These are phyloP conservation scores for Drosophila paramelanica DNA, from an alignment of 2,888 invertebrate genomes.

Conservation along the genomic window DNA sequence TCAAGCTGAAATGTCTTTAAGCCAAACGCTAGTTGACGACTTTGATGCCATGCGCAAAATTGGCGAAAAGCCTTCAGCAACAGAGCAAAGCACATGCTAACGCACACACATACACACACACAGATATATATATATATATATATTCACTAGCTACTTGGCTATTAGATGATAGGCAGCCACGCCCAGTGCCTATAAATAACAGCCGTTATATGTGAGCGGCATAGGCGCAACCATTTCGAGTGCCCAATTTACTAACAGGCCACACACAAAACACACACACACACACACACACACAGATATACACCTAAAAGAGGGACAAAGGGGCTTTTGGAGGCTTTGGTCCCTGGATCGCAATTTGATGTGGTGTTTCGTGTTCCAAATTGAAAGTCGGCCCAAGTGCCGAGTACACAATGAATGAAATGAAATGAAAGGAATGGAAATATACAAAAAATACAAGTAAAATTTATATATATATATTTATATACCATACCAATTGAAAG, in stretches of 20 bases:
- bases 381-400: constrained; percentile 55
- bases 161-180: constrained; percentile 41
- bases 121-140: not conserved
- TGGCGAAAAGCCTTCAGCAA: constrained; percentile 22
- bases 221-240: constrained; percentile 20
- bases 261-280: constrained; percentile 8
- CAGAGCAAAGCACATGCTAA: constrained; percentile 4
- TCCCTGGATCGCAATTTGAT: constrained; percentile 51
- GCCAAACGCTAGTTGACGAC: constrained; percentile 56
- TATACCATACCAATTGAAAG: constrained; percentile 58
- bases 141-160: constrained; percentile 23
- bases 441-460: not conserved
- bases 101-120: constrained; percentile 9
- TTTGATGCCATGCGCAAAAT: constrained; percentile 42
- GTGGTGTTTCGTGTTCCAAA: constrained; percentile 54
- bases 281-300: not conserved
- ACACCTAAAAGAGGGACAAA: constrained; percentile 4
- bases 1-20: constrained; percentile 50
- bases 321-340: constrained; percentile 40
- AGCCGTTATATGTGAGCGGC: constrained; percentile 18
- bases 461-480: no score
- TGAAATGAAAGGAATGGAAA: constrained; percentile 15
- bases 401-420: constrained; percentile 18
- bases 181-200: constrained; percentile 37
- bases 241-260: constrained; percentile 42